These are phyloP conservation scores for Calliphora vicina DNA, from an alignment of 1,140 invertebrate species.

Conservation along the genomic window DNA sequence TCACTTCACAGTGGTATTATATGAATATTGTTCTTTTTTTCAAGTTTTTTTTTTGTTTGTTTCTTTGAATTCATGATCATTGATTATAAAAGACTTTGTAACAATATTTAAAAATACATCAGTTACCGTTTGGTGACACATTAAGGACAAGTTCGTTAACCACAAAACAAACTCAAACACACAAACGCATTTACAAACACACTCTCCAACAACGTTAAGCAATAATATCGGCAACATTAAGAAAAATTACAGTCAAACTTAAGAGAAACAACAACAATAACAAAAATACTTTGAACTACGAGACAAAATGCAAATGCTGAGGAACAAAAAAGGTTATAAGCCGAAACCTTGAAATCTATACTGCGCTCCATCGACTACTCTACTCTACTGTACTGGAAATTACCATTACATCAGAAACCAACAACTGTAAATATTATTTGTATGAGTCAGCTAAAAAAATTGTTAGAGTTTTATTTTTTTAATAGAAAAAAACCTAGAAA, in stretches of 20 bases:
- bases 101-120: slow-evolving; percentile 34
- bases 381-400: background rate
- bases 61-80: slow-evolving; percentile 34
- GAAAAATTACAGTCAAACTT: slow-evolving; percentile 7
- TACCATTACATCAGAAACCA: background rate
- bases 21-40: background rate
- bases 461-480: background rate
- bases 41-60: background rate
- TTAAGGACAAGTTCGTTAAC: slow-evolving; percentile 35
- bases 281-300: slow-evolving; percentile 22
- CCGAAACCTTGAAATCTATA: slow-evolving; percentile 26
- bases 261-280: no score
- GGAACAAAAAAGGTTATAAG: slow-evolving; percentile 19
- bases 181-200: background rate
- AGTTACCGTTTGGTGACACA: slow-evolving; percentile 33
- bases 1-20: background rate
- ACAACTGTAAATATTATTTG: background rate
- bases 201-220: background rate
- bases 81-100: slow-evolving; percentile 31
- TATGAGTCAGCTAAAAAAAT: background rate
- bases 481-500: no score
- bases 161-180: background rate
- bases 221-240: background rate
- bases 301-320: background rate
- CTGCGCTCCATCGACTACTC: background rate